phyloP scores from a whole-genome alignment of 2,888 invertebrate genomes.

The Hemaris fuciformis region DNA sequence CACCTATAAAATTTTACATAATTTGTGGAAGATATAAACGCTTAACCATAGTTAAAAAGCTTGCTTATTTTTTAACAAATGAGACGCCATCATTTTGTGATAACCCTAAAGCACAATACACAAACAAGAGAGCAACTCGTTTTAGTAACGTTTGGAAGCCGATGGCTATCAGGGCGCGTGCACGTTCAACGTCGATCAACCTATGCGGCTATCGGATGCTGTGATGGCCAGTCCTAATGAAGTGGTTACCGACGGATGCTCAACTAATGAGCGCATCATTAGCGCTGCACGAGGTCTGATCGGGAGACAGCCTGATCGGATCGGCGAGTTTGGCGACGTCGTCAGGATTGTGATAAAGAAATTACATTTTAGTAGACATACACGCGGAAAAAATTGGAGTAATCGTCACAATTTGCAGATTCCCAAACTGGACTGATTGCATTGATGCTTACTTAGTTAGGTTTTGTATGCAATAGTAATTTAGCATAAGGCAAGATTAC shows the following conservation, averaged over 20 bases:
- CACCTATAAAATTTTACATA: no score
- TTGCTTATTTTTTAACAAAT: neutral
- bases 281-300: constrained; percentile 28
- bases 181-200: constrained; percentile 2
- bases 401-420: no score
- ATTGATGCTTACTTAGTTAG: no score
- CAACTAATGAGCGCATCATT: constrained; percentile 38
- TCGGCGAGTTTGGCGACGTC: neutral
- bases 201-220: neutral
- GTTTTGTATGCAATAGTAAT: no score
- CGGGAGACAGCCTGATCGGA: neutral
- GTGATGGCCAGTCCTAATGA: constrained; percentile 33
- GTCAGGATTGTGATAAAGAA: neutral
- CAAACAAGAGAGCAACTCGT: neutral
- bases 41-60: no score
- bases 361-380: neutral
- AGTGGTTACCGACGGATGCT: constrained; percentile 35
- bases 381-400: no score
- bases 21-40: no score
- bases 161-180: neutral
- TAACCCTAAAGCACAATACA: neutral
- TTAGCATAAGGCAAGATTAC: no score
- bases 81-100: no score
- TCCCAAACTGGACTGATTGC: no score
- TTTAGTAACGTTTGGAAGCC: neutral